Conservation (phyloP, 2,797 vertebrate species). For the Cossypha niveicapilla region DNA sequence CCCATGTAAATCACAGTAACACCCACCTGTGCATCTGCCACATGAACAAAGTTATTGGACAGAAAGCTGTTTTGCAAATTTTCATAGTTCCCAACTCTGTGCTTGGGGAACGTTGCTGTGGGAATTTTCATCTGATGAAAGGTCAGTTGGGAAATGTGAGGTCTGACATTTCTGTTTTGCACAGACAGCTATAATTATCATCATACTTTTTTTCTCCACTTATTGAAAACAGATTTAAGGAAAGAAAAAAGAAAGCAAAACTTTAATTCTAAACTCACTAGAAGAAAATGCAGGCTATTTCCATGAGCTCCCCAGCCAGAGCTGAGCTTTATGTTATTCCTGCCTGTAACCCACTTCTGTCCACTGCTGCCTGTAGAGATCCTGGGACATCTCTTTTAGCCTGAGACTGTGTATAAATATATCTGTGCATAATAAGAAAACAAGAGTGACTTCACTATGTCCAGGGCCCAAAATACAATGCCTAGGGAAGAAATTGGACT, state of each 20-base stretch:
- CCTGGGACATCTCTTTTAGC: not conserved
- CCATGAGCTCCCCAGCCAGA: not conserved
- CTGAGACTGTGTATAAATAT: not conserved
- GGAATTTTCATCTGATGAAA: slow-evolving; percentile 47
- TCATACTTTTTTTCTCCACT: slow-evolving; percentile 48
- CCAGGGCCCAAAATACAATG: not conserved
- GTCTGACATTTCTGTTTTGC: slow-evolving; percentile 51
- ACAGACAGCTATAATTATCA: slow-evolving; percentile 61
- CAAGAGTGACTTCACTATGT: not conserved
- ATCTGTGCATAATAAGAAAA: not conserved
- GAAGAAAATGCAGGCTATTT: slow-evolving; percentile 21
- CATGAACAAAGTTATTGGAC: not conserved
- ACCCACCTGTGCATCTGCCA: slow-evolving; percentile 16
- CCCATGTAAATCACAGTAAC: not conserved
- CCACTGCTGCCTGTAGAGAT: not conserved
- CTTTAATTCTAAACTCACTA: slow-evolving; percentile 22
- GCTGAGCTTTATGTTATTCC: not conserved
- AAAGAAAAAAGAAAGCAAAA: slow-evolving; percentile 23
- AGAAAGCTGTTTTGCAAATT: slow-evolving; percentile 20
- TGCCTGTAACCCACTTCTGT: not conserved
- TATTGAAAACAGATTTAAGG: slow-evolving; percentile 60
- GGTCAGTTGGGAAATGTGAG: slow-evolving; percentile 43
- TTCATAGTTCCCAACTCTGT: slow-evolving; percentile 8
- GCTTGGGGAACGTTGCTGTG: slow-evolving; percentile 31
- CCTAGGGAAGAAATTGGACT: not conserved